Percentiles rank a stretch among this genome's conserved stretches.
Conservation (phyloP, 2,797 vertebrate species). For the Phrynocephalus vlangalii region DNA sequence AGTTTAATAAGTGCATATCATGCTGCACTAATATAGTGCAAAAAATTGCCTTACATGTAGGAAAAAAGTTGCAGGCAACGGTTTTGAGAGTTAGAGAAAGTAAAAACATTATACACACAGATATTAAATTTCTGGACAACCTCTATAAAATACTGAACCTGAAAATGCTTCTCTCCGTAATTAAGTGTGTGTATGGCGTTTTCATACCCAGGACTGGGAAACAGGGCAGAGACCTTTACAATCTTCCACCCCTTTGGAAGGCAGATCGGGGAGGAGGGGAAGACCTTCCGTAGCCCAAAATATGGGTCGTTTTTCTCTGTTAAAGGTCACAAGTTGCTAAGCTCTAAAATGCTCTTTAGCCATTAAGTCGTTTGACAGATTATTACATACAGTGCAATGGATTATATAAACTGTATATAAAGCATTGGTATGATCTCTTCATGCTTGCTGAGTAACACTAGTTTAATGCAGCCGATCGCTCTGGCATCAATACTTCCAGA, state of each 20-base stretch:
- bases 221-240: slow-evolving; percentile 67
- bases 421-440: slow-evolving; percentile 73
- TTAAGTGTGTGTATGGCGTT: slow-evolving; percentile 65
- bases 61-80: slow-evolving; percentile 84
- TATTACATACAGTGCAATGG: slow-evolving; percentile 64
- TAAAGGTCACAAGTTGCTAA: slow-evolving; percentile 63
- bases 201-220: slow-evolving; percentile 64
- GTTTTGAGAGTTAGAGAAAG: slow-evolving; percentile 79
- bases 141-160: slow-evolving; percentile 80
- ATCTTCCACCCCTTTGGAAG: slow-evolving; percentile 70
- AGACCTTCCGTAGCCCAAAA: slow-evolving; percentile 59
- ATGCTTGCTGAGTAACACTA: slow-evolving; percentile 73
- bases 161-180: slow-evolving; percentile 71
- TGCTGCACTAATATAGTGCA: slow-evolving; percentile 99
- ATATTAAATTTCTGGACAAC: slow-evolving; percentile 80
- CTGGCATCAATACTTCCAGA: slow-evolving; percentile 56
- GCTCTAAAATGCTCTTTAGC: slow-evolving; percentile 71
- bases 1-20: slow-evolving; percentile 93
- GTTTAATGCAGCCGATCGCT: slow-evolving; percentile 64
- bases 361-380: slow-evolving; percentile 67
- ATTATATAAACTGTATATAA: slow-evolving; percentile 69
- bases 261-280: slow-evolving; percentile 63
- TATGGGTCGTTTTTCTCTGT: slow-evolving; percentile 57
- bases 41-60: slow-evolving; percentile 89
- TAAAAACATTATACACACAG: slow-evolving; percentile 79